Conservation (phyloP, 2,797 vertebrate species). For the Capromys pilorides region DNA sequence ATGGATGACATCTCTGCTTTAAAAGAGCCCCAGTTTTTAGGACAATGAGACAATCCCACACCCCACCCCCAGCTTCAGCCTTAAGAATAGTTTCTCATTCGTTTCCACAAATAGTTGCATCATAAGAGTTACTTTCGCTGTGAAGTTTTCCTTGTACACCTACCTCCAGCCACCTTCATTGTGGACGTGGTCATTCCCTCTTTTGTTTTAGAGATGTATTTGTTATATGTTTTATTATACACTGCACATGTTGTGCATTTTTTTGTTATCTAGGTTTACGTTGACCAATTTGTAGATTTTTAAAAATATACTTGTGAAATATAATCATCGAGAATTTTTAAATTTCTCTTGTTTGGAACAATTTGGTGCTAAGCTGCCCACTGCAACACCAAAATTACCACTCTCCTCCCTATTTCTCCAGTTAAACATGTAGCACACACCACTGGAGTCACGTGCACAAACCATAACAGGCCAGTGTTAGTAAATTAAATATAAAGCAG, state of each 20-base stretch:
- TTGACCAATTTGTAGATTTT: not conserved
- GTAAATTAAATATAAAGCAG: not conserved
- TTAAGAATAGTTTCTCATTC: not conserved
- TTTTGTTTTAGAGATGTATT: not conserved
- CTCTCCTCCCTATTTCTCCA: not conserved
- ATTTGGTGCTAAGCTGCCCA: not conserved
- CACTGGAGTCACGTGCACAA: not conserved
- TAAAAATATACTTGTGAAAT: not conserved
- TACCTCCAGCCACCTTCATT: not conserved
- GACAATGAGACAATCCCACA: conserved; percentile 21
- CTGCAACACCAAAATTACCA: not conserved
- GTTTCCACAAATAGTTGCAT: not conserved
- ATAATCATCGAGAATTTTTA: not conserved
- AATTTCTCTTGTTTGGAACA: conserved; percentile 16
- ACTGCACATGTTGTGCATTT: not conserved
- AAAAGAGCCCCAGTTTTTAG: conserved; percentile 25
- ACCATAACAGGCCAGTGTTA: not conserved
- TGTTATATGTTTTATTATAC: not conserved
- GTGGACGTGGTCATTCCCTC: not conserved
- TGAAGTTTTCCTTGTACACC: not conserved
- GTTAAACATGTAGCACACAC: not conserved
- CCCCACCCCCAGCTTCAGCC: not conserved
- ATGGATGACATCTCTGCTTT: not conserved
- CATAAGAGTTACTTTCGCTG: not conserved
- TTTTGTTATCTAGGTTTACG: not conserved